Base-by-base conservation (phyloP, 2,113 vertebrate species). In the Aegotheles bennettii region DNA sequence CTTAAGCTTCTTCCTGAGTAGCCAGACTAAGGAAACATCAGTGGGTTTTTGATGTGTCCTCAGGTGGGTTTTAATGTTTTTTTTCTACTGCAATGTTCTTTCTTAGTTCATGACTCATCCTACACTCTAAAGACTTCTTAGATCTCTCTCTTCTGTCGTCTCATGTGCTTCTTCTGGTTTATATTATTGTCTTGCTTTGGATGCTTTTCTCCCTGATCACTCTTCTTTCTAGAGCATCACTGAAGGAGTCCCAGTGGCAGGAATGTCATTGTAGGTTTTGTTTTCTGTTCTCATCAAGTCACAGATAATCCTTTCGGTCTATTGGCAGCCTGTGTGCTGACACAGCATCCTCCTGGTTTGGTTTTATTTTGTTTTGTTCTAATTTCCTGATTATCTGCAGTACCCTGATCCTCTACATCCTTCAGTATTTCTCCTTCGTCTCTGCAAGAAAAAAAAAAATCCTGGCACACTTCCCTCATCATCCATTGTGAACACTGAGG, bases 281-380 rank as follows among this genome's bases (percentile, higher is more conserved):
- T 89, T 92, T 97, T 89, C 78, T 90, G 18, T 60, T 94, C 90
- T 84, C 51, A 73, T 86, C 53, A 76, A 94, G 88, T 90, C 84
- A 71, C 57, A 73, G 86, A 90, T 91, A 93, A 96, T 89, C 77
- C 75, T 81, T 93, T 79, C 63, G 61, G 80, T 84, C 77, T 92
- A 61, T n/a, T 94, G 93, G 89, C 91, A 94, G 78, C 61, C 59
- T 2, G 3, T 8, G 14, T 93, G 89, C 94, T 96, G 94, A 95
- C 9, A 4, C 43, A 90, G 75, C 92, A 93, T 33, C 81, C 45
- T 67, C 77, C 57, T 74, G 63, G 36, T 91, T 95, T 93, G 67
- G 60, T 95, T 93, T 93, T 96, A 90, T 92, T 94, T 95, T 95
- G 75, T 83, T 96, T 94, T 93, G 69, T 75, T 95, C 90, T 93